A percentile compares a stretch with the other conserved stretches of the same genome.
Evolutionary conservation across 2,113 vertebrate species (phyloP).

Genomic region (Ceyx melanurus): DNA sequence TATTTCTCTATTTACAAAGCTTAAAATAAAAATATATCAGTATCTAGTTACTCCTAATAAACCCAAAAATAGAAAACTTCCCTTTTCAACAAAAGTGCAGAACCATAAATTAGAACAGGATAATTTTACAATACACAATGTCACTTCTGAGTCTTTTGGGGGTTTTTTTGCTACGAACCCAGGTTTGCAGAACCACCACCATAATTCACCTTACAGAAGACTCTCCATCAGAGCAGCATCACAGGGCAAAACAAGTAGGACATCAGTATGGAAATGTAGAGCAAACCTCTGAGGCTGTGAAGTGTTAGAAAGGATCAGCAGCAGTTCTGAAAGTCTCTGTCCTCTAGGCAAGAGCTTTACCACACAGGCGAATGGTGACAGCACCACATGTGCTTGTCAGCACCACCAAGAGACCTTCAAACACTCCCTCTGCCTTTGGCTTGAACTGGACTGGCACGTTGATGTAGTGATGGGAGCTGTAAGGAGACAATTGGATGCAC

Average conservation of each 20-base stretch:
- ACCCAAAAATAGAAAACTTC: conserved; percentile 71
- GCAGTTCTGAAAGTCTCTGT: not conserved
- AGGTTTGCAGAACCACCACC: conserved; percentile 48
- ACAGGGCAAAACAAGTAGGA: conserved; percentile 57
- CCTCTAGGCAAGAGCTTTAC: conserved; percentile 77
- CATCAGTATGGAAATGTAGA: conserved; percentile 10
- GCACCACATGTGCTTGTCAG: conserved; percentile 77
- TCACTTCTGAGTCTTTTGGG: not conserved
- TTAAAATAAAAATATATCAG: conserved; percentile 63
- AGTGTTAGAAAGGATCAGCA: conserved; percentile 9
- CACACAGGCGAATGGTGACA: conserved; percentile 82
- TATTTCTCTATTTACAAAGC: conserved; percentile 67
- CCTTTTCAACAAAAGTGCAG: conserved; percentile 58
- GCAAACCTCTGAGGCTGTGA: not conserved
- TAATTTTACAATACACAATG: conserved; percentile 42
- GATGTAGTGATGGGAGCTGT: conserved; percentile 90
- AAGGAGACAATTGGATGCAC: not conserved
- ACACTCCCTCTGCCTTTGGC: conserved; percentile 79
- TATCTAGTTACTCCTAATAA: conserved; percentile 51
- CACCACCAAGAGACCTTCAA: conserved; percentile 81
- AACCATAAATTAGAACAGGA: conserved; percentile 57
- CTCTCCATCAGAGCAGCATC: conserved; percentile 58
- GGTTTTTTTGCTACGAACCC: conserved; percentile 47
- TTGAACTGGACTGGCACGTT: conserved; percentile 94
- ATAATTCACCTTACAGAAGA: conserved; percentile 62